phyloP scores from a whole-genome alignment of 2,888 invertebrate genomes.

The Subacronicta megacephala region DNA sequence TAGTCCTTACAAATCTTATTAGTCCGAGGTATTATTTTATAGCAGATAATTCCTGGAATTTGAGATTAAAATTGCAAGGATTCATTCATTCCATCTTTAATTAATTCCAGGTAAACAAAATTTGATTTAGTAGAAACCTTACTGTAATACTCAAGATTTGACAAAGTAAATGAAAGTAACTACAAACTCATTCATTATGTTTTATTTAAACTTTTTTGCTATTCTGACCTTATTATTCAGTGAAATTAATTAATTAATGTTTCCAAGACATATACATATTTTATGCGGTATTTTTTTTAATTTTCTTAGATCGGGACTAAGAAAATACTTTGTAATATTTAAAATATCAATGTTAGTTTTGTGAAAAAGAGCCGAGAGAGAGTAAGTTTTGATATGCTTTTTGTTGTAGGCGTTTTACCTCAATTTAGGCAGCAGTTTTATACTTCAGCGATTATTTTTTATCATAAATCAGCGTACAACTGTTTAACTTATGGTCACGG shows the following conservation, averaged over 20 bases:
- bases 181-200: too few species aligned
- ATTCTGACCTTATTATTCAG: neutral
- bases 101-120: neutral
- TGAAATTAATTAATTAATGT: neutral
- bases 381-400: conserved; percentile 4
- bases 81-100: too few species aligned
- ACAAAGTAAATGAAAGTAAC: neutral
- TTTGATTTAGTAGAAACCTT: neutral
- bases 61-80: too few species aligned
- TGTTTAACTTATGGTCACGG: too few species aligned
- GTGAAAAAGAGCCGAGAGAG: neutral
- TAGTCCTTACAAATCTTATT: too few species aligned
- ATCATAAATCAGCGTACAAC: too few species aligned
- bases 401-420: conserved; percentile 17
- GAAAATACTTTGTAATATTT: too few species aligned
- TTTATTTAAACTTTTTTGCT: neutral
- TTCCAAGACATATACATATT: neutral
- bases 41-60: too few species aligned
- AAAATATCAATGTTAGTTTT: too few species aligned
- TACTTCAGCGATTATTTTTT: too few species aligned
- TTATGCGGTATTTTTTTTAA: neutral
- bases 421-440: neutral
- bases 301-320: neutral
- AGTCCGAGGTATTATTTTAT: too few species aligned
- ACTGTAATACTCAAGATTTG: neutral